Base-by-base conservation (phyloP, 2,113 vertebrate species). In the Eptesicus fuscus region DNA sequence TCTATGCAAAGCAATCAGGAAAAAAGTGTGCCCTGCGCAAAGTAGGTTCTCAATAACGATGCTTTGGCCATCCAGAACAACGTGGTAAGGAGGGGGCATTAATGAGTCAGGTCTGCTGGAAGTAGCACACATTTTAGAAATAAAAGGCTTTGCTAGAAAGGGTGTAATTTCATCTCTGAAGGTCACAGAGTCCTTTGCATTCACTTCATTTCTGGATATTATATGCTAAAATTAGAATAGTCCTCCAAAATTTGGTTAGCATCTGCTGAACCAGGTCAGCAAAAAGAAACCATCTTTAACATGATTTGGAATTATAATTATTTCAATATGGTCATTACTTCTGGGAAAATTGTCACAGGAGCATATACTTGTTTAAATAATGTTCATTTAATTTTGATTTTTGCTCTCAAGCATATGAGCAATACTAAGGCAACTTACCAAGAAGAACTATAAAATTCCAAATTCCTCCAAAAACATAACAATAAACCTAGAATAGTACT, bases 1-100 rank as follows among this genome's bases (percentile, higher is more conserved):
- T 95, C 78, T 96, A 95, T 91, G 94, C 85, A 95, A 95, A 97
- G 83, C 65, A 96, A 94, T 96, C 91, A 95, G 74, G 80, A 44
- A 61, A 70, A 94, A 91, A 73, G 18, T 88, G 84, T 96, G 80
- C 70, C 35, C 71, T 88, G 88, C 10, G 63, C 93, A 93, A 95
- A 92, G 78, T 53, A 95, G 69, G 28, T 78, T 95, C 86, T 96
- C 88, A 83, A 1, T 85, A 96, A 70, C 67, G 85, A 95, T 91
- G 78, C 42, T 94, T 89, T 95, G 90, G 49, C 78, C 93, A 86
- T 67, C 85, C 82, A 95, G 94, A 95, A 77, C 88, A 88, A 83
- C 63, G 83, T 67, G 83, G 51, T 91, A 76, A 89, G 59, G 37
- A 94, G 88, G 88, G 22, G 71, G 12, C 78, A 87, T 84, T 88